Percentiles rank a stretch among this genome's conserved stretches.
These are phyloP conservation scores for Syrphus vitripennis DNA, from an alignment of 2,888 invertebrate genomes.

Conservation along the genomic window DNA sequence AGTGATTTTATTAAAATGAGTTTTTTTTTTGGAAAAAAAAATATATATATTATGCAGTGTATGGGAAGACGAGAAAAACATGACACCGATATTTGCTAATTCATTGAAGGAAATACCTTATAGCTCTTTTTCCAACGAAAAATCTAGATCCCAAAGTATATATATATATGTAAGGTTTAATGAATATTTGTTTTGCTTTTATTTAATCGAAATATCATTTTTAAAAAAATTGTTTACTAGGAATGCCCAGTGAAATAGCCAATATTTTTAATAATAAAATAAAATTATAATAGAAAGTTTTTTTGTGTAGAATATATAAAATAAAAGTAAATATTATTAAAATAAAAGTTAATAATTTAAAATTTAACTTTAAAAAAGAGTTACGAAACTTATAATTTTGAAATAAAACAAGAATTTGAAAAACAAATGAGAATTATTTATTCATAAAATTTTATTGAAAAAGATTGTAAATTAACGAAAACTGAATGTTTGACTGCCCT, in stretches of 20 bases:
- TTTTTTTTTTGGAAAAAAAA: not conserved
- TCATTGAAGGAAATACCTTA: slow-evolving; percentile 69
- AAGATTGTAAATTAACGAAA: too few species aligned
- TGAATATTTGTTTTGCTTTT: slow-evolving; percentile 38
- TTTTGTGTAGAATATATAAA: slow-evolving; percentile 42
- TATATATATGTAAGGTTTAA: slow-evolving; percentile 58
- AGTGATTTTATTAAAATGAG: slow-evolving; percentile 38
- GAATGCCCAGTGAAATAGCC: slow-evolving; percentile 42
- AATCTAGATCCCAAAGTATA: slow-evolving; percentile 68
- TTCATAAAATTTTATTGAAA: too few species aligned
- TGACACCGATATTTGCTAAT: slow-evolving; percentile 67
- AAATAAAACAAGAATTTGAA: not conserved
- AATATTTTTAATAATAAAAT: slow-evolving; percentile 21
- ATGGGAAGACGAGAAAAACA: slow-evolving; percentile 59
- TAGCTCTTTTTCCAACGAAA: slow-evolving; percentile 66
- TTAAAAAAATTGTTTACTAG: slow-evolving; percentile 10
- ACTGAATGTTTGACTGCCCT: too few species aligned
- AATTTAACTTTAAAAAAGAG: not conserved
- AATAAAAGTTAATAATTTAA: not conserved
- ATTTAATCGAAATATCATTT: slow-evolving; percentile 7
- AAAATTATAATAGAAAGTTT: slow-evolving; percentile 2
- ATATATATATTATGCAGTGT: slow-evolving; percentile 36
- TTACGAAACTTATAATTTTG: not conserved
- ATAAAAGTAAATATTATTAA: not conserved
- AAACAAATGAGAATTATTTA: too few species aligned